These are phyloP conservation scores for Plectrocnemia conspersa DNA, from an alignment of 1,140 invertebrate species.

Conservation along the genomic window DNA sequence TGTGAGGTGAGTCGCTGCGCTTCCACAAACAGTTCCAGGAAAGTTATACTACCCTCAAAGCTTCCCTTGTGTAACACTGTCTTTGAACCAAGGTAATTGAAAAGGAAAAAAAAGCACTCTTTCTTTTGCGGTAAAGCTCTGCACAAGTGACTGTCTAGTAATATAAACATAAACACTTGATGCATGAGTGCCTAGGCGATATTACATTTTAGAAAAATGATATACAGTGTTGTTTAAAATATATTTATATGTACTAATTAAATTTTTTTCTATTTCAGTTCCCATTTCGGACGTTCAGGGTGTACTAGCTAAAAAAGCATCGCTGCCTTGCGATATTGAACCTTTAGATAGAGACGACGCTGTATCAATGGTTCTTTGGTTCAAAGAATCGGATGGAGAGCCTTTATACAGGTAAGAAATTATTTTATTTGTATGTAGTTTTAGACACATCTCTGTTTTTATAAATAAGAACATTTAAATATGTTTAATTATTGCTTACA, in stretches of 20 bases:
- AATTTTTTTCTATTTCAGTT: constrained; percentile 59
- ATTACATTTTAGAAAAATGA: no score
- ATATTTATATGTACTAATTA: not conserved
- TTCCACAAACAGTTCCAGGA: not conserved
- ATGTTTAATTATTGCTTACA: no score
- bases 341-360: constrained; percentile 70
- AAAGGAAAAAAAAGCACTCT: not conserved
- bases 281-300: constrained; percentile 73
- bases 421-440: no score
- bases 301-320: constrained; percentile 69
- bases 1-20: not conserved
- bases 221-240: no score
- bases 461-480: no score
- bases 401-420: constrained; percentile 73
- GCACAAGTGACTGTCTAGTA: not conserved
- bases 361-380: constrained; percentile 84
- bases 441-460: no score
- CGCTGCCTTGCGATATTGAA: constrained; percentile 77
- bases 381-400: constrained; percentile 76
- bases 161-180: no score
- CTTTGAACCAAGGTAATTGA: not conserved
- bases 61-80: not conserved
- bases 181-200: no score
- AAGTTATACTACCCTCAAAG: not conserved
- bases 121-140: not conserved